phyloP scores from a whole-genome alignment of 2,888 invertebrate species.

The Ectemnius cavifrons region DNA sequence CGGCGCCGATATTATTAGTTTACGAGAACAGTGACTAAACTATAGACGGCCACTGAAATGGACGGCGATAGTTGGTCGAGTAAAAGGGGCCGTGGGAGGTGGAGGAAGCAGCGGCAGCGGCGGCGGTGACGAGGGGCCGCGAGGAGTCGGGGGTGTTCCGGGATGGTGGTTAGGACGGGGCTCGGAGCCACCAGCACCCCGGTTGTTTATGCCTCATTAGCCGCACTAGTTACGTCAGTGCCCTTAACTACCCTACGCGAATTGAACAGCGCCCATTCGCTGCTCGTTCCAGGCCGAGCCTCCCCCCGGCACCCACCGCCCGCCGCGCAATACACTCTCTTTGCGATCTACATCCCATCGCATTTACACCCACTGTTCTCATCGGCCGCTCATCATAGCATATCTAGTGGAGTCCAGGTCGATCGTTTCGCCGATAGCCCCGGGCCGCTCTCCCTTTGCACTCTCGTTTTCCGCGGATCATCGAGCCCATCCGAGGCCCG shows the following conservation, averaged over 20 bases:
- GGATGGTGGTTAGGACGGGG: conserved; percentile 47
- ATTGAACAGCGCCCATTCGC: conserved; percentile 57
- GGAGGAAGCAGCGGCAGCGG: conserved; percentile 4
- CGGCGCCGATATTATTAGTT: conserved; percentile 70
- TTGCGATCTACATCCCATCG: conserved; percentile 46
- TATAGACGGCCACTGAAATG: conserved; percentile 64
- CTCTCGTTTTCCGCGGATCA: background rate
- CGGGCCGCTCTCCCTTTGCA: conserved; percentile 4
- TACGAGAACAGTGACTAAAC: conserved; percentile 65
- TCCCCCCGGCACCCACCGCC: background rate
- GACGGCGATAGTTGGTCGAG: conserved; percentile 52
- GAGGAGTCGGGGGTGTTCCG: conserved; percentile 26
- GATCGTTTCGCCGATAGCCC: background rate
- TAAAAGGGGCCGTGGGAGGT: conserved; percentile 22
- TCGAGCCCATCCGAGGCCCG: no score
- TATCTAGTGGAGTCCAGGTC: conserved; percentile 15
- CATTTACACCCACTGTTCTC: conserved; percentile 9
- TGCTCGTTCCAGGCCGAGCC: conserved; percentile 24
- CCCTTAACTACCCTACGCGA: conserved; percentile 68
- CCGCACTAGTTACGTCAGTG: conserved; percentile 68
- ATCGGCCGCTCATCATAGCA: conserved; percentile 17
- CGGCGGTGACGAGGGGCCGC: background rate
- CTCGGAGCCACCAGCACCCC: conserved; percentile 54
- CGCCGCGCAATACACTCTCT: conserved; percentile 31
- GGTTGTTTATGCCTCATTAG: conserved; percentile 73